phyloP scores from a whole-genome alignment of 1,140 invertebrate species.

The Glomeris maerens region DNA sequence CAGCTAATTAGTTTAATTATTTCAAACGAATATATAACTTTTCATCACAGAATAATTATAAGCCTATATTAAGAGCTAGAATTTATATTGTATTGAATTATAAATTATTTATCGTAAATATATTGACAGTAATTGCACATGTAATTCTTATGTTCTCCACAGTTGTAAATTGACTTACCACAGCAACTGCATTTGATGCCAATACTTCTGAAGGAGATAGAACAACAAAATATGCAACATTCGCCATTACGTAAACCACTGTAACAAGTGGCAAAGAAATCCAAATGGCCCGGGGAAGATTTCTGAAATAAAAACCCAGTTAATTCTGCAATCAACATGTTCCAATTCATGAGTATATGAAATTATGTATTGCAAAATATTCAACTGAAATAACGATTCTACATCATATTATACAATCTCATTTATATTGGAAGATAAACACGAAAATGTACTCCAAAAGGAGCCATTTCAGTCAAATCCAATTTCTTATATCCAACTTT shows the following conservation, averaged over 20 bases:
- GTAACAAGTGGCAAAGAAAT: conserved; percentile 85
- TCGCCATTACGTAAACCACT: conserved; percentile 77
- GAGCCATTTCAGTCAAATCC: neutral
- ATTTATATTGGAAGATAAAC: too few species aligned
- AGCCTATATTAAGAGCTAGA: neutral
- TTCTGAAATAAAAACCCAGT: conserved; percentile 40
- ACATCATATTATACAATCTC: too few species aligned
- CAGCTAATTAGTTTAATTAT: too few species aligned
- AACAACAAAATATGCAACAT: conserved; percentile 85
- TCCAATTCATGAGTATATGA: too few species aligned
- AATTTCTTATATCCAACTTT: neutral
- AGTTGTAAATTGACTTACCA: conserved; percentile 47
- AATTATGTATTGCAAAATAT: too few species aligned
- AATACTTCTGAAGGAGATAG: conserved; percentile 66
- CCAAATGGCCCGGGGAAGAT: conserved; percentile 85
- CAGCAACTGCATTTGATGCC: conserved; percentile 79
- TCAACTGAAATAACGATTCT: too few species aligned
- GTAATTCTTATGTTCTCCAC: neutral
- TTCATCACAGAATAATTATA: neutral
- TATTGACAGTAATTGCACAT: conserved; percentile 1
- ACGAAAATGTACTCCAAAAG: too few species aligned
- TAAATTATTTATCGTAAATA: conserved; percentile 1
- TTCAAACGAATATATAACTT: neutral
- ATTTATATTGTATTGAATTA: neutral
- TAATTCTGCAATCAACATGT: neutral